A percentile compares a stretch with the other conserved stretches of the same genome.
Evolutionary conservation across 2,888 invertebrate genomes (phyloP).

Genomic region (Rhagonycha lutea): DNA sequence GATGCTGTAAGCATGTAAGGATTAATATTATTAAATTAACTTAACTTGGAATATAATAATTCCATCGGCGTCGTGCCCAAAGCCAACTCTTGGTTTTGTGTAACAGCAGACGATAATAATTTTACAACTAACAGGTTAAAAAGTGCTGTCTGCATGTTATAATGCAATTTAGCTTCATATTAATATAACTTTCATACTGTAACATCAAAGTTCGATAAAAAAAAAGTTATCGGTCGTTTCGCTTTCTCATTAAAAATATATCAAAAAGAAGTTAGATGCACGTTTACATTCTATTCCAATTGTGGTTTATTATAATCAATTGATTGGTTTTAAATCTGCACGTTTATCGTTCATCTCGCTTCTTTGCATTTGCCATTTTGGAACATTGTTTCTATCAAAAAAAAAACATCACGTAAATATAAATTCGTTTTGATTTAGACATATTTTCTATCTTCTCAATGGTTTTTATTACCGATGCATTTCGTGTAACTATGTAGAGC

Average conservation of each 20-base stretch:
- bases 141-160: background rate
- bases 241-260: slow-evolving; percentile 13
- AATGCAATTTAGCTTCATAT: background rate
- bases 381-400: background rate
- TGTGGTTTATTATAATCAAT: slow-evolving; percentile 26
- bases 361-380: background rate
- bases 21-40: background rate
- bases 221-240: background rate
- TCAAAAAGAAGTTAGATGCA: background rate
- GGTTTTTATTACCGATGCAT: slow-evolving; percentile 21
- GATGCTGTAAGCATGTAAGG: too few relatives aligned
- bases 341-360: slow-evolving; percentile 8
- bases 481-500: slow-evolving; percentile 28
- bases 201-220: background rate
- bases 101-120: background rate
- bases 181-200: background rate
- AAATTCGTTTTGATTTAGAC: background rate
- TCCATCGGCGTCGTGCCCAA: background rate
- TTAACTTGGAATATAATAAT: background rate
- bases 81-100: background rate
- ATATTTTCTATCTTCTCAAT: slow-evolving; percentile 10
- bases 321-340: slow-evolving; percentile 19
- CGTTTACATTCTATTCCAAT: slow-evolving; percentile 24
- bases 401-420: background rate
- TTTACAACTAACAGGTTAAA: background rate